A percentile compares a stretch with the other conserved stretches of the same genome.
Evolutionary conservation across 2,888 invertebrate genomes (phyloP).

Genomic region (Xylota segnis): DNA sequence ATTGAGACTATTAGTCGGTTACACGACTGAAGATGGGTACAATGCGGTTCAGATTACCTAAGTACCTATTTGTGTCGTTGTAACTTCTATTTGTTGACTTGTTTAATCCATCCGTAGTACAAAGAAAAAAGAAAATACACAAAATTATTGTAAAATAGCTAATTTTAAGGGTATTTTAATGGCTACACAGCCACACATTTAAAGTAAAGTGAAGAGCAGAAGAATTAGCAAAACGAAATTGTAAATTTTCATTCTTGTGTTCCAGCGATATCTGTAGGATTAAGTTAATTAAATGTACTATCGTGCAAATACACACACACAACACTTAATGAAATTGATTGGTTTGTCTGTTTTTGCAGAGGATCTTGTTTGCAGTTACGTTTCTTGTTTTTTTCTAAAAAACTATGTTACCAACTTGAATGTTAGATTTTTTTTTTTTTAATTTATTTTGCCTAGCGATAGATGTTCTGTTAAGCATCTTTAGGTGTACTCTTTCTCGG

Average conservation of each 20-base stretch:
- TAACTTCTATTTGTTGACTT: constrained; percentile 15
- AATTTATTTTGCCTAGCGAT: constrained; percentile 44
- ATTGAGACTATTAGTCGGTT: not conserved
- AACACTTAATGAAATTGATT: constrained; percentile 24
- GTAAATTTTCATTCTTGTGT: constrained; percentile 25
- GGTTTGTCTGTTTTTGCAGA: not conserved
- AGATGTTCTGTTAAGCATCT: too few relatives aligned
- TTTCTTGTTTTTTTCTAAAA: constrained; percentile 5
- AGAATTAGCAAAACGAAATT: not conserved
- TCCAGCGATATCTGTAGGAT: constrained; percentile 12
- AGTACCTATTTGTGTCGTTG: not conserved
- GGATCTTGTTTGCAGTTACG: constrained; percentile 12
- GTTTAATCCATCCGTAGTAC: constrained; percentile 50
- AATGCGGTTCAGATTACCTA: not conserved
- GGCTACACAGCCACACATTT: constrained; percentile 11
- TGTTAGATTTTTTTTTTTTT: constrained; percentile 32
- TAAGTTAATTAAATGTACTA: constrained; percentile 15
- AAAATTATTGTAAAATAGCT: constrained; percentile 49
- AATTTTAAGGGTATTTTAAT: constrained; percentile 45
- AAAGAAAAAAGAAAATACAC: constrained; percentile 12
- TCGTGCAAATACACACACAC: constrained; percentile 12
- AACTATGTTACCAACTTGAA: constrained; percentile 20
- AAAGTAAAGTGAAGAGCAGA: not conserved
- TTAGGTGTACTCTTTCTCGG: not conserved
- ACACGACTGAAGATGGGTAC: constrained; percentile 5